These are phyloP conservation scores for Lypha dubia DNA, from an alignment of 2,888 invertebrate species.

Conservation along the genomic window DNA sequence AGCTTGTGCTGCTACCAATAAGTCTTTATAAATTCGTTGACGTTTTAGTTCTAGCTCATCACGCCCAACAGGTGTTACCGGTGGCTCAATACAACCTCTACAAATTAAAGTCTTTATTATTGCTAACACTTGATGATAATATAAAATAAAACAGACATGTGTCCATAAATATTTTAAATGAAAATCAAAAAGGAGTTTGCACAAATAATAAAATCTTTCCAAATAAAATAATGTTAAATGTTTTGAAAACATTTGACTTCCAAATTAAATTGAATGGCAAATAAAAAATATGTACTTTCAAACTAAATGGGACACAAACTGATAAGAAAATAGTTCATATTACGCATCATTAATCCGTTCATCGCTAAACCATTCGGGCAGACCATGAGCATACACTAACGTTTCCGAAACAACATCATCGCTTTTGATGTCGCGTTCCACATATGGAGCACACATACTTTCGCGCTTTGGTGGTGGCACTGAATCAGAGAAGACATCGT, in stretches of 20 bases:
- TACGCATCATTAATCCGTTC: slow-evolving; percentile 83
- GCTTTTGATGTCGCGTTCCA: slow-evolving; percentile 77
- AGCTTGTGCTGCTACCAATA: slow-evolving; percentile 89
- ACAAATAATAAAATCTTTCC: neutral
- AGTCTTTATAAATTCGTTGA: slow-evolving; percentile 91
- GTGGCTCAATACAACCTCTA: slow-evolving; percentile 84
- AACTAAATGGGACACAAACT: slow-evolving; percentile 35
- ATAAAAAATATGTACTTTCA: slow-evolving; percentile 3
- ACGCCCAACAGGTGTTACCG: slow-evolving; percentile 90
- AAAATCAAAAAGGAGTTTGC: neutral
- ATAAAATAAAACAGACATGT: neutral
- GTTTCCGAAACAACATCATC: slow-evolving; percentile 75
- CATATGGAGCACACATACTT: slow-evolving; percentile 84
- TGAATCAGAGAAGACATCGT: slow-evolving; percentile 86
- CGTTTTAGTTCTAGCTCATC: slow-evolving; percentile 90
- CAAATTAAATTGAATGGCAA: neutral
- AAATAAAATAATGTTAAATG: neutral
- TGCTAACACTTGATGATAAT: neutral
- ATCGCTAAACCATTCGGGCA: slow-evolving; percentile 84
- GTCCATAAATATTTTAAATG: too few species aligned
- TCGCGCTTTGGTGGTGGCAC: slow-evolving; percentile 83
- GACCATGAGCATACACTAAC: slow-evolving; percentile 78
- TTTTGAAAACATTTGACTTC: neutral
- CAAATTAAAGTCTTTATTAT: slow-evolving; percentile 39
- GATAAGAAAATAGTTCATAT: slow-evolving; percentile 59